These are phyloP conservation scores for Vanessa atalanta DNA, from an alignment of 1,140 invertebrate species.

Conservation along the genomic window DNA sequence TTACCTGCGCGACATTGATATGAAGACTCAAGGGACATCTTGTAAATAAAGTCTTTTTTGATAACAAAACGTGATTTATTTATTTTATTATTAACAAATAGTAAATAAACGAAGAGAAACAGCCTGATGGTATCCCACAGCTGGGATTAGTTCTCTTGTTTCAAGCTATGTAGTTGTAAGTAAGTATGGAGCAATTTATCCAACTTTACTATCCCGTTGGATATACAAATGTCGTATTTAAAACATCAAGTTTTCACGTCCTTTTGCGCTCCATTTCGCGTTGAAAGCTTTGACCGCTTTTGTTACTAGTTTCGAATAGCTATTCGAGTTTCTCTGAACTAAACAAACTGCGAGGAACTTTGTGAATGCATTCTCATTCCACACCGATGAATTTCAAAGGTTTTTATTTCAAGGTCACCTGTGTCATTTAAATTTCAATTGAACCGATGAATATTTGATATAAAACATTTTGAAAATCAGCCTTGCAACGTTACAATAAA, in stretches of 20 bases:
- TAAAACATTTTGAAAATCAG: neutral
- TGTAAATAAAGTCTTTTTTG: neutral
- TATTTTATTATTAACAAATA: neutral
- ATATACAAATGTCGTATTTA: neutral
- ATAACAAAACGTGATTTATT: neutral
- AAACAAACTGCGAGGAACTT: constrained; percentile 1
- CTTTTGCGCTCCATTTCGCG: constrained; percentile 1
- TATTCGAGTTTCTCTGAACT: constrained; percentile 9
- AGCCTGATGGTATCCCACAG: no score
- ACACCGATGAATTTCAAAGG: neutral
- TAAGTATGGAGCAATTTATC: neutral
- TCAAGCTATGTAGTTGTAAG: no score
- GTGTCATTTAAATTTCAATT: neutral
- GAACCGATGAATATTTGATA: neutral
- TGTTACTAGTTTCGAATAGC: constrained; percentile 11
- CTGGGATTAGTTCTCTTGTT: no score
- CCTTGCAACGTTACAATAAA: no score
- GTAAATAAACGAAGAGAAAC: no score
- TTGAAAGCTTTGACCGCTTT: constrained; percentile 9
- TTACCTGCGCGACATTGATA: neutral
- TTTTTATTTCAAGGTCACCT: neutral
- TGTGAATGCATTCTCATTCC: constrained; percentile 10
- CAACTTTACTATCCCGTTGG: neutral
- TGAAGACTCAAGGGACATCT: neutral
- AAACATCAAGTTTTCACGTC: constrained; percentile 1